These are phyloP conservation scores for Tetraneura akinire DNA, from an alignment of 1,140 invertebrate genomes.

Conservation along the genomic window DNA sequence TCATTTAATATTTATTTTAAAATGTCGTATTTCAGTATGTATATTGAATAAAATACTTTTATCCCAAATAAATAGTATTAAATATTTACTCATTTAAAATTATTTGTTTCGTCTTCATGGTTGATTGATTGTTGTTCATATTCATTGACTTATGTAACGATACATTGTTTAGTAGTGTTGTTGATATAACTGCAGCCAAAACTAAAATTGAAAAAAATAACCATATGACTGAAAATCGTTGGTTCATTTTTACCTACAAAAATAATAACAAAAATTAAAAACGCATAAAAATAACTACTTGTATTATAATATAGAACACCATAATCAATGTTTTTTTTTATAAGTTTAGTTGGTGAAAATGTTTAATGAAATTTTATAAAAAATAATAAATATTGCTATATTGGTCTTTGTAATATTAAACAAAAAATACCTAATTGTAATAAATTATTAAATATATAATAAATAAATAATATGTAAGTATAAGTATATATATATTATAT, in stretches of 20 bases:
- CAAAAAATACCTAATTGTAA: too few species aligned
- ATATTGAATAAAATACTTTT: neutral
- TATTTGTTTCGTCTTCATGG: neutral
- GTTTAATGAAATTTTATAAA: too few species aligned
- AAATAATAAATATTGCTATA: too few species aligned
- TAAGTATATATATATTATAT: too few species aligned
- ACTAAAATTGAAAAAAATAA: neutral
- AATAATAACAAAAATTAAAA: too few species aligned
- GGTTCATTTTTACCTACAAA: constrained; percentile 36
- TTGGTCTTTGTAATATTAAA: too few species aligned
- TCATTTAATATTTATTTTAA: neutral
- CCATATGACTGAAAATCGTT: neutral
- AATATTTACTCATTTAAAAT: constrained; percentile 8
- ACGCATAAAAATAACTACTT: too few species aligned
- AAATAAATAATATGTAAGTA: too few species aligned
- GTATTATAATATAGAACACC: too few species aligned
- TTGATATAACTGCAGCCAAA: neutral
- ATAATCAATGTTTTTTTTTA: neutral
- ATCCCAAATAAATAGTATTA: neutral
- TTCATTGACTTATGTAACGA: neutral
- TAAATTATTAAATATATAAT: too few species aligned
- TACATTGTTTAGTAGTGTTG: neutral
- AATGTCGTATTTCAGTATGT: neutral
- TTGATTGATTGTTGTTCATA: neutral
- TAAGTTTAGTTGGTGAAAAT: too few species aligned